Evolutionary conservation across 2,113 vertebrate species (phyloP), one percentile per base, ranked within the genome.

Genomic region (Microtus richardsoni): DNA sequence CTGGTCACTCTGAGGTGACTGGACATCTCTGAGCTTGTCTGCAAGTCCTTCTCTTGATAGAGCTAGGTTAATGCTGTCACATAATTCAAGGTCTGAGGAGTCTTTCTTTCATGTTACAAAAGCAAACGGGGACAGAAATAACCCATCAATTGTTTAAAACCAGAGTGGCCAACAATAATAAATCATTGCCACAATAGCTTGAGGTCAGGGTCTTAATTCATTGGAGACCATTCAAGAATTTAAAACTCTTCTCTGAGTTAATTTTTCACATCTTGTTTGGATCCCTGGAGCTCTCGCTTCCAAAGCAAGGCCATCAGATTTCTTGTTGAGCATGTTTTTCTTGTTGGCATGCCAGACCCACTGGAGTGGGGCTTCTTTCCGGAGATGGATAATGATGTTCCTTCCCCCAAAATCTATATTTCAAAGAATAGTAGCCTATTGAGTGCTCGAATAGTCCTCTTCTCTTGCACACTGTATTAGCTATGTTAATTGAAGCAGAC

Each of bases 51-150:
- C 89, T 94, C 9, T 2, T 96, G 93, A 93, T 93, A 79, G 84
- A 92, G 39, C 54, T 52, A 71, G 73, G 62, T 64, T 93, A 66
- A 54, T 52, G 1, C 44, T 39, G n/a, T 83, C 78, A 90, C 86
- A 28, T 91, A 89, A 75, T 41, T 95, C 91, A 86, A 91, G 71
- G 88, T 62, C 93, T 47, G 47, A 92, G 24, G 24, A 84, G 73
- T 83, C 85, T 73, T 83, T 78, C 82, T 97, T 88, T 96, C 92
- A 96, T 93, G 96, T 95, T 93, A 86, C 36, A 93, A 96, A 98
- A 97, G 91, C 96, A 96, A 98, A 96, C 62, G 28, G 79, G 96
- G 95, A 97, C 95, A 96, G 93, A 96, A 97, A 97, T 96, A 97
- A 80, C 97, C 74, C 83, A 84, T 93, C 93, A 91, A 47, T 93